phyloP scores from a whole-genome alignment of 1,140 invertebrate species.

The Lycorma delicatula region DNA sequence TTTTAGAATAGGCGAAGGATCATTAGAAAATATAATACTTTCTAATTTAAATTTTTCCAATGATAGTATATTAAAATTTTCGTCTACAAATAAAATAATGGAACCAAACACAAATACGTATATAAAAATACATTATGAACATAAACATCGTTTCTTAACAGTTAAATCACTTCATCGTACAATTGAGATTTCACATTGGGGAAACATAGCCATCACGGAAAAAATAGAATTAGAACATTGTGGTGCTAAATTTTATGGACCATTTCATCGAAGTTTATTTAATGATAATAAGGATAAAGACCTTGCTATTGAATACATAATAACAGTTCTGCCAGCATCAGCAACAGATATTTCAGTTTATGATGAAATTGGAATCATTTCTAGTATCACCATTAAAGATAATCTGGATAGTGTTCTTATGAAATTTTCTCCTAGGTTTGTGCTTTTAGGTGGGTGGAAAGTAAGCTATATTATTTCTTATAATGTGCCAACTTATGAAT shows the following conservation, averaged over 20 bases:
- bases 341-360: constrained; percentile 86
- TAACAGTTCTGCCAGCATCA: constrained; percentile 80
- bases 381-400: constrained; percentile 85
- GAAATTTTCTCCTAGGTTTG: constrained; percentile 89
- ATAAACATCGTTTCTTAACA: constrained; percentile 89
- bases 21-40: no score
- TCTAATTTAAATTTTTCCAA: no score
- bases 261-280: constrained; percentile 82
- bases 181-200: constrained; percentile 98
- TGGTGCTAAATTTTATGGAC: constrained; percentile 84
- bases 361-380: constrained; percentile 98
- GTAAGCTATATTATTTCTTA: constrained; percentile 95
- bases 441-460: constrained; percentile 97
- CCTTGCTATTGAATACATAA: constrained; percentile 58
- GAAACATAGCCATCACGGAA: constrained; percentile 95
- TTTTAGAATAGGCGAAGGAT: no score
- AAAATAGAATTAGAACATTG: constrained; percentile 82
- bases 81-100: no score
- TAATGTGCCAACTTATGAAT: constrained; percentile 94
- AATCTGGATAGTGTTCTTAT: constrained; percentile 87
- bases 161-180: constrained; percentile 73
- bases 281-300: not conserved
- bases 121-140: constrained; percentile 78
- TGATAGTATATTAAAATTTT: no score
- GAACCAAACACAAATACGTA: no score